Evolutionary conservation across 1,140 invertebrate genomes (phyloP).

Genomic region (Ceratoteleas bidentatus): DNA sequence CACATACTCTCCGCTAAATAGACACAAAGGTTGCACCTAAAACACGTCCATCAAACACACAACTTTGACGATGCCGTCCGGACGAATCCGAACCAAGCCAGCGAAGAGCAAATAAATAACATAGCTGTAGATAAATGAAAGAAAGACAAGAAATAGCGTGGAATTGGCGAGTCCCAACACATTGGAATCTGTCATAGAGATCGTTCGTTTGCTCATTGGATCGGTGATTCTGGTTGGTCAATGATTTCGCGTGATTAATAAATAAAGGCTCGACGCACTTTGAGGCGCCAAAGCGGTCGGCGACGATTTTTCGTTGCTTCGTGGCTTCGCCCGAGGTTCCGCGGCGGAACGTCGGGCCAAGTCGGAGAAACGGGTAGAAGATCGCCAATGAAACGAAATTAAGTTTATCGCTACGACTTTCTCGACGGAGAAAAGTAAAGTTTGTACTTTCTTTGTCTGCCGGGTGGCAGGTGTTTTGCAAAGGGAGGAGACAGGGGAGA

Average conservation of each 20-base stretch:
- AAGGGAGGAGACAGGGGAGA: too few species aligned
- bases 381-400: slow-evolving; percentile 27
- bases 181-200: slow-evolving; percentile 52
- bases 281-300: too few species aligned
- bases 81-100: slow-evolving; percentile 14
- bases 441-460: slow-evolving; percentile 46
- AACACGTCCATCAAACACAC: slow-evolving; percentile 42
- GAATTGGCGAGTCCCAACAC: slow-evolving; percentile 36
- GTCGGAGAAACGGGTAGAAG: slow-evolving; percentile 22
- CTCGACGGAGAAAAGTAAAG: slow-evolving; percentile 47
- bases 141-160: slow-evolving; percentile 25
- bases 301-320: slow-evolving; percentile 9
- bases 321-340: not conserved
- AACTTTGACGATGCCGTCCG: slow-evolving; percentile 27
- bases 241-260: slow-evolving; percentile 18
- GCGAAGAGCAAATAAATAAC: slow-evolving; percentile 16
- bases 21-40: slow-evolving; percentile 43
- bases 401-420: slow-evolving; percentile 35
- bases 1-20: slow-evolving; percentile 33
- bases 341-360: slow-evolving; percentile 1
- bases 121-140: not conserved
- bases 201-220: slow-evolving; percentile 48
- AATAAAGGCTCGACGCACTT: too few species aligned
- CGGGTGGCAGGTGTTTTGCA: slow-evolving; percentile 5
- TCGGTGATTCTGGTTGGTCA: not conserved